Evolutionary conservation across 2,888 invertebrate species (phyloP), one percentile per base, ranked within the genome.

Genomic region (Acleris holmiana): DNA sequence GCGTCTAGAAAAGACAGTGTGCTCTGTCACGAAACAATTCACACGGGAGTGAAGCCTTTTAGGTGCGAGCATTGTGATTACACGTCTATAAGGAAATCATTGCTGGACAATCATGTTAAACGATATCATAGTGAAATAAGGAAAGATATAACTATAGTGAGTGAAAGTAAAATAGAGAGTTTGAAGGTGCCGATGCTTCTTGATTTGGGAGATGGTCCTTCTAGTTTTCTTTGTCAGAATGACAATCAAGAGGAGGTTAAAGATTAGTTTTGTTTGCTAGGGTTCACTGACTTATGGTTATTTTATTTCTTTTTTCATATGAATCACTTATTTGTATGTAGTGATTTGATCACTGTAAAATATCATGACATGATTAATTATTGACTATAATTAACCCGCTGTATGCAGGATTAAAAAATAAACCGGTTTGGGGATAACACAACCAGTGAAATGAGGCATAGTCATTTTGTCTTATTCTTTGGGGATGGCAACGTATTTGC

Each of bases 21-120:
- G 0, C 51, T 82, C 0, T 78, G 77, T 2, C 89, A 89, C 48
- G 86, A 87, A 23, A 78, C 82, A 0, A 76, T 80, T 2, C 88
- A 89, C 18, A 84, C 88, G 0, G 86, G 88, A 0, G 68, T 75
- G 0, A 89, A 88, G 19, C 86, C 89, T 0, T 88, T 82, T 25
- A 79, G 83, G 50, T 89, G 89, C 49, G 29, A 70, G 0, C 60
- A 73, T 0, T 89, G 89, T 47, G 76, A 75, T 1, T 88, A 87
- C 25, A 79, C 69, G 4, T 79, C 88, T 0, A 79, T 85, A 0
- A 74, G 86, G 19, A 79, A 78, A 10, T 73, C 78, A 0, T 67
- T 86, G 0, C 67, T 89, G 0, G 73, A 80, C 2, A 79, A 76
- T 0, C 89, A 89, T 62, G 68, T 85, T 0, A 82, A 78, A 15